Evolutionary conservation across 2,797 vertebrate species (phyloP).

Genomic region (Pantherophis vulpinus): DNA sequence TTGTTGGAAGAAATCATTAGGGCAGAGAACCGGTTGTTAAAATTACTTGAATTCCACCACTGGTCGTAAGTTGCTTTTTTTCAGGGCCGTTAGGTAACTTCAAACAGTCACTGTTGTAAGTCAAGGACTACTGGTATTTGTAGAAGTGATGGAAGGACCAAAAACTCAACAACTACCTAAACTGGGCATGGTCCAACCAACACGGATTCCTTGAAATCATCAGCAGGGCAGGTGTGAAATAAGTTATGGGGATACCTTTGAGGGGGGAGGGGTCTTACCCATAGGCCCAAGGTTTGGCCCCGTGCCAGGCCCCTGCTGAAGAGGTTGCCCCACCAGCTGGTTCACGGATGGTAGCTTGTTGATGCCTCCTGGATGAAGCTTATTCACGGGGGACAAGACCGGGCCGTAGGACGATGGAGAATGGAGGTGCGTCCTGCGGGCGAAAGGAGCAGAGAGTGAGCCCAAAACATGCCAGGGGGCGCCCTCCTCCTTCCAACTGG

Average conservation of each 20-base stretch:
- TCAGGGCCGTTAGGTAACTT: no score
- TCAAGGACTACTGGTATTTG: no score
- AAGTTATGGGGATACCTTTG: background rate
- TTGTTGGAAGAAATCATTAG: no score
- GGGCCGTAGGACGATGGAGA: slow-evolving; percentile 82
- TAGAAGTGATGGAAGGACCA: background rate
- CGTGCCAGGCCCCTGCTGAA: slow-evolving; percentile 75
- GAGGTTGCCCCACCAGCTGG: slow-evolving; percentile 89
- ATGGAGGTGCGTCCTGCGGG: slow-evolving; percentile 80
- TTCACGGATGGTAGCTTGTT: slow-evolving; percentile 87
- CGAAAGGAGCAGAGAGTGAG: accelerated
- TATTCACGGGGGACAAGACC: slow-evolving; percentile 87
- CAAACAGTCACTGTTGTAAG: no score
- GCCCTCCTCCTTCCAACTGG: no score
- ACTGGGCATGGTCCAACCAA: background rate
- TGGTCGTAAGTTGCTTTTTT: no score
- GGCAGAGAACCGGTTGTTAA: no score
- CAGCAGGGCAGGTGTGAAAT: background rate
- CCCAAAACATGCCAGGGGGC: background rate
- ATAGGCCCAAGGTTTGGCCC: slow-evolving; percentile 81
- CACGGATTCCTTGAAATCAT: background rate
- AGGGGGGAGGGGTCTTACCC: slow-evolving; percentile 73
- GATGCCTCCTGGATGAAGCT: slow-evolving; percentile 76
- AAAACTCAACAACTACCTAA: background rate
- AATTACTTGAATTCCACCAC: no score